Conservation (phyloP, 2,113 vertebrate genomes). For the Thalassoma bifasciatum region DNA sequence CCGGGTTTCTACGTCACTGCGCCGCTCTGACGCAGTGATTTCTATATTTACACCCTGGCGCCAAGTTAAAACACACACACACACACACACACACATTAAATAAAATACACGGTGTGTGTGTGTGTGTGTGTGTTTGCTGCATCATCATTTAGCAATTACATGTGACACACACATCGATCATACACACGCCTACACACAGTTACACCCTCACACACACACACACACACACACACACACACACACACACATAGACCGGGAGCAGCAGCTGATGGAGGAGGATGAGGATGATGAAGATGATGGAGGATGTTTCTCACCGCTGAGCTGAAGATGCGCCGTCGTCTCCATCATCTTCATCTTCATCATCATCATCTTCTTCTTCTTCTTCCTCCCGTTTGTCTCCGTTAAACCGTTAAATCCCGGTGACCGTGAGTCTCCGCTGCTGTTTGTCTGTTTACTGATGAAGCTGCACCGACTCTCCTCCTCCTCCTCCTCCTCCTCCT, state of each 20-base stretch:
- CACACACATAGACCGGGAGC: not conserved
- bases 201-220: not conserved
- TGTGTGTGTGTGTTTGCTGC: not conserved
- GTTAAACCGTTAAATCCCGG: too few species aligned
- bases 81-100: not conserved
- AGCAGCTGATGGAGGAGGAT: constrained; percentile 6
- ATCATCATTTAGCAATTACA: not conserved
- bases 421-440: too few species aligned
- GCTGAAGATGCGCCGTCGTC: constrained; percentile 12
- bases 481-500: constrained; percentile 12
- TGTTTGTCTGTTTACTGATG: constrained; percentile 35
- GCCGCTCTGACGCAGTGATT: constrained; percentile 55
- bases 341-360: constrained; percentile 8
- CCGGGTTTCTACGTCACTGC: constrained; percentile 41
- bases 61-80: not conserved
- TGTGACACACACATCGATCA: not conserved
- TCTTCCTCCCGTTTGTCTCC: not conserved
- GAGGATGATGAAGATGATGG: not conserved
- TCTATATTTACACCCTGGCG: constrained; percentile 60
- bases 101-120: not conserved
- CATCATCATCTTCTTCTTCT: constrained; percentile 28
- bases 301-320: constrained; percentile 27
- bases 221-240: not conserved
- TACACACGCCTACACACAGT: too few species aligned
- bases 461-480: constrained; percentile 47